Evolutionary conservation across 1,140 invertebrate species (phyloP), one percentile per base, ranked within the genome.

Genomic region (Aradophagus sp.): DNA sequence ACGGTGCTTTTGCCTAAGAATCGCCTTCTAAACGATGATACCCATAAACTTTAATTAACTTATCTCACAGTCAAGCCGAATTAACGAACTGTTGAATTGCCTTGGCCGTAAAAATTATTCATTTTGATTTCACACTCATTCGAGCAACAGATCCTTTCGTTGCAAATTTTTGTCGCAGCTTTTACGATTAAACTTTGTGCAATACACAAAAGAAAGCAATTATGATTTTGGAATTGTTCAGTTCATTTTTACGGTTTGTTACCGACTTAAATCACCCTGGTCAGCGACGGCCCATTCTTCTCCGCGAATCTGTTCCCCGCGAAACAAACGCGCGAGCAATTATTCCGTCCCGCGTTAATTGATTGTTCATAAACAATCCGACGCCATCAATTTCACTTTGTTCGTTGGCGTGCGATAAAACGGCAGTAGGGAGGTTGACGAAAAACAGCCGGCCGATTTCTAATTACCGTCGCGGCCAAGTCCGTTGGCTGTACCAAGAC

Each of bases 31-130:
- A 45, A 47, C 31, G 59, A 65, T 27, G 34, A 41, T 55, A 19
- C 15, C 23, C 27, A 41, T 65, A 55, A 65, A 65, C 41, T 55
- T 47, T 65, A 65, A 65, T 65, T 55, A 65, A 65, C 61, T 55
- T 48, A 61, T 50, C 56, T 12, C 42, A 17, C 11, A 16, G n/a
- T 48, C 19, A 38, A 61, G 35, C 31, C 47, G 23, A 34, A 36
- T 62, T 62, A 52, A 62, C 27, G 32, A 55, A 55, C 50, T 41
- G 45, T 52, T 62, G 38, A 62, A 62, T 29, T 36, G 19, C 38
- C 7, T 42, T 12, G 14, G 2, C 7, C 2, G 20, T 44, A 27
- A 52, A 62, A 62, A 32, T 34, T 10, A 12, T 7, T 32, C n/a
- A 35, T 14, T 31, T 39, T n/a, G 26, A 58, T 58, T 58, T 58